These are phyloP conservation scores for Dynastes hyllus DNA, from an alignment of 2,888 invertebrate genomes.

Conservation along the genomic window DNA sequence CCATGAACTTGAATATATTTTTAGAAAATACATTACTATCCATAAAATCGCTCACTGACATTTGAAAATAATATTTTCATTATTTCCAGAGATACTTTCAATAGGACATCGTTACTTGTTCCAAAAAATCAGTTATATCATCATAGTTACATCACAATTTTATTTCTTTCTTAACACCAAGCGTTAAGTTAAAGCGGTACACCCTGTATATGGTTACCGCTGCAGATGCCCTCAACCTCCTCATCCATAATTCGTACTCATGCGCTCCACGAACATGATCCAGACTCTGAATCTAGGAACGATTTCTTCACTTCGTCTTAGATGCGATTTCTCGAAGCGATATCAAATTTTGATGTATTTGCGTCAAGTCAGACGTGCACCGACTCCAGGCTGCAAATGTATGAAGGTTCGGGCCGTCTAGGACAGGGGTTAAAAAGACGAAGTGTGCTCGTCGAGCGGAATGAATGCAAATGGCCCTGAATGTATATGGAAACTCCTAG, in stretches of 20 bases:
- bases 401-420: not conserved
- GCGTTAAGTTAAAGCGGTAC: too few species aligned
- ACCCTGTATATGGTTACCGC: not conserved
- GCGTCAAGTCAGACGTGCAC: constrained; percentile 24
- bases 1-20: too few species aligned
- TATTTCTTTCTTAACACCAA: too few species aligned
- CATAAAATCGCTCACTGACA: too few species aligned
- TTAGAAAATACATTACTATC: too few species aligned
- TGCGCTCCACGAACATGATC: not conserved
- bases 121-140: too few species aligned
- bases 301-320: not conserved
- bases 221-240: not conserved
- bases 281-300: not conserved
- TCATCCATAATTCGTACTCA: not conserved
- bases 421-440: constrained; percentile 1
- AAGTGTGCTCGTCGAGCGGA: not conserved
- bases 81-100: too few species aligned
- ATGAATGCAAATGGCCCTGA: constrained; percentile 17
- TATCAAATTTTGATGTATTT: constrained; percentile 36
- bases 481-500: not conserved
- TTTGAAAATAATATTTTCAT: too few species aligned
- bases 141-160: too few species aligned
- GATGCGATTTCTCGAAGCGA: constrained; percentile 30
- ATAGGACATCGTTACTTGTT: too few species aligned
- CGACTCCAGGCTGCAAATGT: not conserved